phyloP scores from a whole-genome alignment of 2,113 vertebrate species.

The Myrmecophaga tridactyla region DNA sequence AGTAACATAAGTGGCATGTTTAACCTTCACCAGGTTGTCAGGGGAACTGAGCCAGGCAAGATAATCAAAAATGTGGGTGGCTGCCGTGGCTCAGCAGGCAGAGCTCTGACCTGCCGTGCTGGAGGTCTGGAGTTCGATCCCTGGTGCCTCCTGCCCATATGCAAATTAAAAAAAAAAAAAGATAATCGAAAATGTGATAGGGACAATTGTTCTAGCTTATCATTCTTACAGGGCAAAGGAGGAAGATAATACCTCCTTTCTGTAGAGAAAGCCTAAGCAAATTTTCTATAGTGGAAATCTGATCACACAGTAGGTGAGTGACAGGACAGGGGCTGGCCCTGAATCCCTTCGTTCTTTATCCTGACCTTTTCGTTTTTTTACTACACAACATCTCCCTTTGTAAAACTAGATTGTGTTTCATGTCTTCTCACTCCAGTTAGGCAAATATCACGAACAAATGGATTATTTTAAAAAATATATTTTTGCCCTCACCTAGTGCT shows the following conservation, averaged over 20 bases:
- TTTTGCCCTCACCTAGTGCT: neutral
- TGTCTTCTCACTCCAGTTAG: neutral
- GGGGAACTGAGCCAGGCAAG: neutral
- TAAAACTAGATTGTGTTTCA: neutral
- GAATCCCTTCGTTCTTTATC: too few relatives aligned
- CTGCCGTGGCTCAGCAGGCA: too few relatives aligned
- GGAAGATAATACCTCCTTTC: neutral
- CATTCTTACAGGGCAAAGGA: accelerated
- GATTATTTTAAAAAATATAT: neutral
- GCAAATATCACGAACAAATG: neutral
- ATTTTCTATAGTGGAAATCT: accelerated
- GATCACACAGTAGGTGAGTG: accelerated
- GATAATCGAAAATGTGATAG: neutral
- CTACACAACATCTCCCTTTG: neutral
- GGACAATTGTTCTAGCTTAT: neutral
- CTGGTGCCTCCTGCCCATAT: too few relatives aligned
- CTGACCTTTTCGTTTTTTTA: neutral
- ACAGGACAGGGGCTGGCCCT: accelerated
- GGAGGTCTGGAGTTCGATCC: too few relatives aligned
- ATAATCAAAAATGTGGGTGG: neutral
- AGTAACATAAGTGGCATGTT: neutral
- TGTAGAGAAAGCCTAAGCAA: too few relatives aligned
- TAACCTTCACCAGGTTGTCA: neutral
- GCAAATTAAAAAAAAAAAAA: too few relatives aligned
- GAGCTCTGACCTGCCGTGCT: too few relatives aligned